Evolutionary conservation across 2,113 vertebrate species (phyloP).

Genomic region (Indicator maculatus): DNA sequence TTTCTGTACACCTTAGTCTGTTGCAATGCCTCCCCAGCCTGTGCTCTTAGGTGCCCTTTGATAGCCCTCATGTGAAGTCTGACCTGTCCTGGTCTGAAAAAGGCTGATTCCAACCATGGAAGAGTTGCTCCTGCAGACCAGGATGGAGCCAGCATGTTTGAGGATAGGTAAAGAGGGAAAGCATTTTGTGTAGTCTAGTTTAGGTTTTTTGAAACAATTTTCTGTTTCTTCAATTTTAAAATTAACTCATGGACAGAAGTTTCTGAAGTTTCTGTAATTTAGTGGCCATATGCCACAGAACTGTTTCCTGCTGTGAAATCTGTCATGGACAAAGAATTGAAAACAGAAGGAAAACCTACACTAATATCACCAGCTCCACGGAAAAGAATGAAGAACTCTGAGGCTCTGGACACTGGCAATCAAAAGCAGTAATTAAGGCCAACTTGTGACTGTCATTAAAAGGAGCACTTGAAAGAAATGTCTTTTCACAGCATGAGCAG

Average conservation of each 20-base stretch:
- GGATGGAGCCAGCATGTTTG: not conserved
- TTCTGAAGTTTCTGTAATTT: conserved; percentile 75
- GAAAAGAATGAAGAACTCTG: conserved; percentile 10
- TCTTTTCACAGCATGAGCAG: not conserved
- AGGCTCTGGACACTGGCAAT: conserved; percentile 18
- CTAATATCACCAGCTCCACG: conserved; percentile 50
- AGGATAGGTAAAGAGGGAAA: not conserved
- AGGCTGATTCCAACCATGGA: not conserved
- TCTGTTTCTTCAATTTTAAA: conserved; percentile 66
- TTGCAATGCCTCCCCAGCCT: no score
- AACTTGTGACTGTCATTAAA: not conserved
- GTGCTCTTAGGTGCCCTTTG: rapidly evolving
- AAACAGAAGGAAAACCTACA: conserved; percentile 69
- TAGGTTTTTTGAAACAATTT: not conserved
- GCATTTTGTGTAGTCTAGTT: not conserved
- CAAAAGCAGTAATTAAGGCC: not conserved
- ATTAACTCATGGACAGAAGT: conserved; percentile 77
- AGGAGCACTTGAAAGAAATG: not conserved
- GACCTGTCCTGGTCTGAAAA: rapidly evolving
- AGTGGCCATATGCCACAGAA: conserved; percentile 75
- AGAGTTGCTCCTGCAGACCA: not conserved
- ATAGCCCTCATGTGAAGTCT: rapidly evolving
- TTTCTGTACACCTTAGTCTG: not conserved
- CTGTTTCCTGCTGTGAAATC: conserved; percentile 76
- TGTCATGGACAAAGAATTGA: conserved; percentile 71